Conservation (phyloP, 2,797 vertebrate species). For the Furcifer pardalis region DNA sequence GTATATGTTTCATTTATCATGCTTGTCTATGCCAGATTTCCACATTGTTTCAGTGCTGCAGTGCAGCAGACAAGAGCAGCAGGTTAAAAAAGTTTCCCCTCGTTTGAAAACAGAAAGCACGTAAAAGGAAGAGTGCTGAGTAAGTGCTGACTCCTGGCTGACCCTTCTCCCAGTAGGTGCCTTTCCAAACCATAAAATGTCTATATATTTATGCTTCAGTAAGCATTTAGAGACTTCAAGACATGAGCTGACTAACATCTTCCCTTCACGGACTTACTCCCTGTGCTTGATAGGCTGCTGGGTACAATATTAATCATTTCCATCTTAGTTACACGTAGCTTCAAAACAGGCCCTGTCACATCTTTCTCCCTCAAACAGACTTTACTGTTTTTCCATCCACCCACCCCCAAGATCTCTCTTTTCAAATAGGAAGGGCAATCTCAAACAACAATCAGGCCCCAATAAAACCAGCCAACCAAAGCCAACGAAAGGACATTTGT, state of each 20-base stretch:
- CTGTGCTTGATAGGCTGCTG: not conserved
- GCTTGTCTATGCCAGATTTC: not conserved
- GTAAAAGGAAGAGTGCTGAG: not conserved
- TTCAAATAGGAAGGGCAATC: not conserved
- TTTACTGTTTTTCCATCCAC: not conserved
- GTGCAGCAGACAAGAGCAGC: not conserved
- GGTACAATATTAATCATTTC: not conserved
- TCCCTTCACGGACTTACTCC: not conserved
- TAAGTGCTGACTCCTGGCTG: not conserved
- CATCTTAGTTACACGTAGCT: not conserved
- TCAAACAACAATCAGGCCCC: not conserved
- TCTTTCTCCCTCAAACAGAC: not conserved
- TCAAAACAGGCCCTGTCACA: not conserved
- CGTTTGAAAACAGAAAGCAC: not conserved
- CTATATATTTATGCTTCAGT: not conserved
- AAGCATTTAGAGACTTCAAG: not conserved
- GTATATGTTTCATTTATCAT: not conserved
- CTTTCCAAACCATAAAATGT: not conserved
- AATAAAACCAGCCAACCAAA: not conserved
- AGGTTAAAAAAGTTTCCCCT: not conserved
- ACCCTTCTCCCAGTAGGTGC: not conserved
- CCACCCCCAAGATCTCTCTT: not conserved
- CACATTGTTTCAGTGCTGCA: not conserved
- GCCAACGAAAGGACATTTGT: not conserved
- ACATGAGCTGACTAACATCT: not conserved